Base-by-base conservation (phyloP, 2,113 vertebrate species). In the Lampris megalopsis region DNA sequence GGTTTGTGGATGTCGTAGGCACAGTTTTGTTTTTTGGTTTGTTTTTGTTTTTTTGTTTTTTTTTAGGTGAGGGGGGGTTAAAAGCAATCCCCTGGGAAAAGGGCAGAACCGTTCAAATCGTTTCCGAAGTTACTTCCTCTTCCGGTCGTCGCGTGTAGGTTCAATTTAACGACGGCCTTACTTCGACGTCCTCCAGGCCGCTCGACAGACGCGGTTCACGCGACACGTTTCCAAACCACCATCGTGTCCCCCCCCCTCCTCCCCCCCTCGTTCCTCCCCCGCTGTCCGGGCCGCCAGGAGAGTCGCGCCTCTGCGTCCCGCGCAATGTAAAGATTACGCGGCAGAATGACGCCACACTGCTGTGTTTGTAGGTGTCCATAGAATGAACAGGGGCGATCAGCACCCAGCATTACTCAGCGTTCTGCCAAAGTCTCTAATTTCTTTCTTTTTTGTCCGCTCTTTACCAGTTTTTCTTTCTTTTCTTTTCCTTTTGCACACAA, bases 371-470 rank as follows among this genome's bases (percentile, higher is more conserved):
- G 8, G 50, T 45, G 61, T 69, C 60, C 45, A 69, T 52, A 68
- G 60, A n/a, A 36, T 66, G 68, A 71, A 73, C 24, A 38, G 49
- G 78, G 68, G 71, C 85, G 81, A 84, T 87, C 85, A 84, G 81
- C 82, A 84, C 89, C 79, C 79, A 73, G 80, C 81, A 87, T 68
- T 85, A 88, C 73, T 83, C 77, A 84, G 87, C 81, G 81, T 86
- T 90, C 84, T 91, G 92, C 93, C 90, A 93, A 93, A 94, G 92
- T 90, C 49, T 75, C 24, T 24, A 0, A 24, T 24, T 24, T 24
- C 24, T 24, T 24, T 78, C 65, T 45, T 35, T 45, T 77, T 77
- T 79, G 71, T 88, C 80, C 68, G 79, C 77, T 75, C 75, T 24
- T 77, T 58, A 36, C 52, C 73, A 61, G 47, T 52, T 8, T 48